These are phyloP conservation scores for Arbacia lixula DNA, from an alignment of 53 echinoderm and acorn worm genomes.

Conservation along the genomic window DNA sequence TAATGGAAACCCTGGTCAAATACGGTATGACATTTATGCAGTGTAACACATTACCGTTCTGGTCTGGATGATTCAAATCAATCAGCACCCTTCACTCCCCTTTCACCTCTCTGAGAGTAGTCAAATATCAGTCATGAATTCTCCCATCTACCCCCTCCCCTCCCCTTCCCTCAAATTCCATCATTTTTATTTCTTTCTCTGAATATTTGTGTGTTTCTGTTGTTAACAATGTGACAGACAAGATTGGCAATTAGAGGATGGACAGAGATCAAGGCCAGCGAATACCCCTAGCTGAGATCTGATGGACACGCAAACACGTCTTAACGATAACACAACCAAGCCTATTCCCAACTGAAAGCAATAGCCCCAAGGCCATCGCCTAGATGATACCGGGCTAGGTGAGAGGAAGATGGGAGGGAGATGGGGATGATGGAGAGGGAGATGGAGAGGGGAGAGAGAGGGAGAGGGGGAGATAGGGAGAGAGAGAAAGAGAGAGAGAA, in stretches of 20 bases:
- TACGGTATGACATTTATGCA: too few relatives aligned
- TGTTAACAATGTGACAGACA: constrained; percentile 28
- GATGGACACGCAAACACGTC: constrained; percentile 42
- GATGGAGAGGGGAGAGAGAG: constrained; percentile 4
- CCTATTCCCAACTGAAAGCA: constrained; percentile 42
- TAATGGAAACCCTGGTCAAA: too few relatives aligned
- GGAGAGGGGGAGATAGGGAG: too few relatives aligned
- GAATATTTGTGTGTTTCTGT: not conserved
- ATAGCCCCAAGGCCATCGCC: constrained; percentile 33
- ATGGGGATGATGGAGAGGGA: not conserved
- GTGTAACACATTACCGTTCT: too few relatives aligned
- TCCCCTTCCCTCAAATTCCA: not conserved
- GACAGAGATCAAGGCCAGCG: constrained; percentile 37
- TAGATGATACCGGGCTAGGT: constrained; percentile 18
- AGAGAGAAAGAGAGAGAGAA: constrained; percentile 13
- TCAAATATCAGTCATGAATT: constrained; percentile 1
- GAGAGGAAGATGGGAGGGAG: constrained; percentile 12
- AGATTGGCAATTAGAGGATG: constrained; percentile 57
- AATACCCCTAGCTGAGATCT: constrained; percentile 52
- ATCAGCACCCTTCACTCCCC: constrained; percentile 21
- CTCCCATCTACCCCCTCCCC: constrained; percentile 14
- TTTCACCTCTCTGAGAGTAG: not conserved
- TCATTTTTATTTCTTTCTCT: too few relatives aligned
- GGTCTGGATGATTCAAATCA: constrained; percentile 31
- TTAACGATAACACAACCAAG: constrained; percentile 51